Evolutionary conservation across 1,140 invertebrate genomes (phyloP).

Genomic region (Oryctes rhinoceros): DNA sequence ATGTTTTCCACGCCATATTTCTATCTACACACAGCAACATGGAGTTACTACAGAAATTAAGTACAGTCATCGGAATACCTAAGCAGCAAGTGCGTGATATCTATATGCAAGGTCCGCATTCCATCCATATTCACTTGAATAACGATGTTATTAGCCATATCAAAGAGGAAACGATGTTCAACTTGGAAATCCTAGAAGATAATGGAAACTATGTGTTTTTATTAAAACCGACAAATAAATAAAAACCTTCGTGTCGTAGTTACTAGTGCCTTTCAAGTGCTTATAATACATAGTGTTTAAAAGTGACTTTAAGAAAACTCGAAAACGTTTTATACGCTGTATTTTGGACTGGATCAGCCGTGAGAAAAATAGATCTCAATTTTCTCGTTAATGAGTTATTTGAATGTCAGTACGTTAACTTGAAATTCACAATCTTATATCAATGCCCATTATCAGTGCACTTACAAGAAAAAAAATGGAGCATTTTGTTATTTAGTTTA

Average conservation of each 20-base stretch:
- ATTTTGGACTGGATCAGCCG: not conserved
- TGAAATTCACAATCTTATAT: not conserved
- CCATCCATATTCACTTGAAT: constrained; percentile 78
- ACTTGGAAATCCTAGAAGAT: constrained; percentile 67
- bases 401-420: not conserved
- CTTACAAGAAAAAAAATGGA: too few species aligned
- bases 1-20: constrained; percentile 83
- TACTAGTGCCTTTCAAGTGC: not conserved
- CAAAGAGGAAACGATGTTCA: constrained; percentile 72
- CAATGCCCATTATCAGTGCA: not conserved
- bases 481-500: too few species aligned
- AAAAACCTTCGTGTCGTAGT: not conserved
- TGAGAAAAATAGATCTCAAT: not conserved
- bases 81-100: constrained; percentile 68
- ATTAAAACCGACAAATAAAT: constrained; percentile 50
- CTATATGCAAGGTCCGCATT: constrained; percentile 77
- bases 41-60: constrained; percentile 75
- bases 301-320: not conserved
- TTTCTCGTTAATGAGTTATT: not conserved
- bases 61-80: constrained; percentile 66
- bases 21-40: constrained; percentile 72
- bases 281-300: not conserved
- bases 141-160: constrained; percentile 76
- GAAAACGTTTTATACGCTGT: not conserved
- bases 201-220: constrained; percentile 54